Evolutionary conservation across 2,797 vertebrate genomes (phyloP).

Genomic region (Clarias pachynema): DNA sequence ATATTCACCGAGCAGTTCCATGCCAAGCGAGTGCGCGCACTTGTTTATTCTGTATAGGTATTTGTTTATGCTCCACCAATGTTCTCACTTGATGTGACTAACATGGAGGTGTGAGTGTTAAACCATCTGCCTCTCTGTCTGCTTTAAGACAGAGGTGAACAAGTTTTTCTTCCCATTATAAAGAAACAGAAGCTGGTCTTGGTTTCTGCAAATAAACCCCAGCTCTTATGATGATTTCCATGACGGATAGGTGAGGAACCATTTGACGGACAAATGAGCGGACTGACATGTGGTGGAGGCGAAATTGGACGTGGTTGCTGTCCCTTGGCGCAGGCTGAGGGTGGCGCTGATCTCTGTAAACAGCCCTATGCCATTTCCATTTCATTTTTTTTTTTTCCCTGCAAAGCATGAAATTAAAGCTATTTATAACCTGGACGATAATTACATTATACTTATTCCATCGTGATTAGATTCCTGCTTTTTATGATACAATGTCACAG

Average conservation of each 20-base stretch:
- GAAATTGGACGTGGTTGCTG: slow-evolving; percentile 72
- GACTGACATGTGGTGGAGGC: slow-evolving; percentile 66
- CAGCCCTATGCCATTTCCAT: slow-evolving; percentile 68
- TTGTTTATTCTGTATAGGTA: slow-evolving; percentile 46
- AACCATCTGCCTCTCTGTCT: slow-evolving; percentile 44
- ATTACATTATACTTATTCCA: slow-evolving; percentile 79
- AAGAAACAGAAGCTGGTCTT: slow-evolving; percentile 43
- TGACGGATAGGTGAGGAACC: slow-evolving; percentile 62
- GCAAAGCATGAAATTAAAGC: slow-evolving; percentile 80
- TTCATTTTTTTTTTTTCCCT: slow-evolving; percentile 69
- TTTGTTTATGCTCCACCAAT: slow-evolving; percentile 43
- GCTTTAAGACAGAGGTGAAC: slow-evolving; percentile 50
- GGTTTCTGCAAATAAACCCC: slow-evolving; percentile 58
- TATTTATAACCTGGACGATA: slow-evolving; percentile 77
- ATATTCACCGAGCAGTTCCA: slow-evolving; percentile 15
- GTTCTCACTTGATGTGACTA: slow-evolving; percentile 43
- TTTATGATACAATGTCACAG: slow-evolving; percentile 77
- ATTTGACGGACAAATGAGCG: slow-evolving; percentile 66
- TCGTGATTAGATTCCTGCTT: slow-evolving; percentile 73
- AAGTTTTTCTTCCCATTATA: slow-evolving; percentile 20
- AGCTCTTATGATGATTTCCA: slow-evolving; percentile 55
- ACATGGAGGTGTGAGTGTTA: slow-evolving; percentile 49
- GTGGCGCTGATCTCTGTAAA: slow-evolving; percentile 71
- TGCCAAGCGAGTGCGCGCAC: slow-evolving; percentile 28
- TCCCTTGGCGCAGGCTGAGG: slow-evolving; percentile 68